Percentiles rank a stretch among this genome's conserved stretches.
Evolutionary conservation across 2,797 vertebrate species (phyloP).

Genomic region (Huso huso): DNA sequence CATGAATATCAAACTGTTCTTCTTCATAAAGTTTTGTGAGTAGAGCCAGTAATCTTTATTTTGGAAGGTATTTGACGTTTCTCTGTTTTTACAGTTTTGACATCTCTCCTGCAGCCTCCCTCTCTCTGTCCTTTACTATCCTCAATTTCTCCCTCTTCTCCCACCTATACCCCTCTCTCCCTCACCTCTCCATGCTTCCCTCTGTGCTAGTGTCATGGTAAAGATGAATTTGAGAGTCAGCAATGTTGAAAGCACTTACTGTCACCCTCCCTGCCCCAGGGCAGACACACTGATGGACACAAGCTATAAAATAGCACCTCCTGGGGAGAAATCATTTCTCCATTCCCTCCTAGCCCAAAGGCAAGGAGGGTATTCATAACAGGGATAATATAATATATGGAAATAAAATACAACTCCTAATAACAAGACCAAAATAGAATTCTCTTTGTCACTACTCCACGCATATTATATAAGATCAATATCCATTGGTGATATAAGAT

Average conservation of each 20-base stretch:
- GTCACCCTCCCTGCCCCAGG: slow-evolving; percentile 70
- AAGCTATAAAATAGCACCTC: slow-evolving; percentile 80
- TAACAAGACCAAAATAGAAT: no score
- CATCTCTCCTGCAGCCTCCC: slow-evolving; percentile 18
- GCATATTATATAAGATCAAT: no score
- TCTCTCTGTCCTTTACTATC: background rate
- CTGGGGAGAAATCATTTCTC: slow-evolving; percentile 68
- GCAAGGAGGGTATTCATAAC: slow-evolving; percentile 30
- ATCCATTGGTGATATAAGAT: no score
- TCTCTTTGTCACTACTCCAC: no score
- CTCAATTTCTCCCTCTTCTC: slow-evolving; percentile 15
- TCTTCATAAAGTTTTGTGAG: no score
- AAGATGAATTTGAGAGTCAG: slow-evolving; percentile 72
- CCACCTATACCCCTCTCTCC: slow-evolving; percentile 25
- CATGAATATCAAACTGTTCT: no score
- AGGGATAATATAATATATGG: background rate
- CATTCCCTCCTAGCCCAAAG: slow-evolving; percentile 54
- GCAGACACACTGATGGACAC: slow-evolving; percentile 69
- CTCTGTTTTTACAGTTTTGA: slow-evolving; percentile 17
- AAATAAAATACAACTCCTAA: no score
- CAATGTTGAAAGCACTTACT: slow-evolving; percentile 75
- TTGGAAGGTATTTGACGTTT: slow-evolving; percentile 14
- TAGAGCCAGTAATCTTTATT: no score
- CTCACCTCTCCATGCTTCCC: slow-evolving; percentile 35
- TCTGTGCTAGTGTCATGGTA: slow-evolving; percentile 52